Base-by-base conservation (phyloP, 2,888 invertebrate species). In the Ctenicera cuprea region DNA sequence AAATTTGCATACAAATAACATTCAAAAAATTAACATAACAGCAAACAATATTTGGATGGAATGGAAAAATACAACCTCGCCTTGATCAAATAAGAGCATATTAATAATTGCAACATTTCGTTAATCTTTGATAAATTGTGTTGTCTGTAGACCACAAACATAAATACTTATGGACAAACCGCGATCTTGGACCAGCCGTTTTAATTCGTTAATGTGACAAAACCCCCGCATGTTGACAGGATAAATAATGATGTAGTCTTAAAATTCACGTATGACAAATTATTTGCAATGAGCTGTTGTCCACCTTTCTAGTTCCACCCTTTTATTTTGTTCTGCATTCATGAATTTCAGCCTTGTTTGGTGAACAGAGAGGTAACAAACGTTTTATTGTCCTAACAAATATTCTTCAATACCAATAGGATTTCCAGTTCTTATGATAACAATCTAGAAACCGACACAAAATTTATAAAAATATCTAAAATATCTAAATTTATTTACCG, bases 181-280 rank as follows among this genome's bases (percentile, higher is more conserved):
- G 54, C 26, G 54, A 26, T 30, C 54, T 54, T 26, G 54, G 54
- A 12, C 30, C 54, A 38, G 20, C 14, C 59, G 38, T 38, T 11
- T 20, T 37, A 37, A 59, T 59, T 59, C 37, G 38, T 59, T 20
- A 37, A 16, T 38, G 41, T 22, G 61, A 18, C 61, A 41, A 61
- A 61, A 38, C 59, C 54, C 38, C 41, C 61, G 1, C 41, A 41
- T 41, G 61, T 8, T 41, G 61, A 61, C 61, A 61, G 61, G 4
- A 41, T 61, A 61, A 61, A 3, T 16, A 61, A 61, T 61, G 61
- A 1, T 0, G 61, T 20, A 41, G 61, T n/a, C 41, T 61, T 38
- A 61, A 61, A 61, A 61, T 61, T 38, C 61, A 20, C 38, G 22
- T 20, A 61, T 61, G 61, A 61, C 61, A 41, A 61, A 61, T 57